Conservation (phyloP, 2,113 vertebrate genomes). For the Mobula hypostoma region DNA sequence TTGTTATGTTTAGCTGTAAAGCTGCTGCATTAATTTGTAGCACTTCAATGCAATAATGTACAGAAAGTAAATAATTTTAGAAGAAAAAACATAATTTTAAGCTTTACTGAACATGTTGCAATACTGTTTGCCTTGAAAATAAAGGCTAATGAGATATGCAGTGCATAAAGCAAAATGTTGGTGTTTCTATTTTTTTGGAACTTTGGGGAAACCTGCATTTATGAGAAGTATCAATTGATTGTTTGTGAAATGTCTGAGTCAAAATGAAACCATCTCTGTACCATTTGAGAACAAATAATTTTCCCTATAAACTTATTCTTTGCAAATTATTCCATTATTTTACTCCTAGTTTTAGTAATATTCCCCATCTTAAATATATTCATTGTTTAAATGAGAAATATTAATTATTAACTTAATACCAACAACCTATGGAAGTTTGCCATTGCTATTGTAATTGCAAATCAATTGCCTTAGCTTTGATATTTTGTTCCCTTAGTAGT, state of each 20-base stretch:
- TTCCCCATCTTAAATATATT: not conserved
- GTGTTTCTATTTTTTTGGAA: conserved; percentile 54
- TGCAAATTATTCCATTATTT: not conserved
- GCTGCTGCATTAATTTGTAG: conserved; percentile 67
- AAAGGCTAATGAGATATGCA: conserved; percentile 55
- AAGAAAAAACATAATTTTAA: conserved; percentile 57
- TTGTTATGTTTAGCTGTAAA: conserved; percentile 54
- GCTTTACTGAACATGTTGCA: conserved; percentile 61
- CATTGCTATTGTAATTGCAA: not conserved
- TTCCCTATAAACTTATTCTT: not conserved
- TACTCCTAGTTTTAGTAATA: not conserved
- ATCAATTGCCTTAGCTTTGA: not conserved
- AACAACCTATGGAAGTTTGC: not conserved
- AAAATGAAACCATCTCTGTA: conserved; percentile 25
- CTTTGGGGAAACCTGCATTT: conserved; percentile 45
- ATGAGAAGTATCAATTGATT: conserved; percentile 9
- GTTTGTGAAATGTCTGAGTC: conserved; percentile 21
- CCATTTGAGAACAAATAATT: conserved; percentile 18
- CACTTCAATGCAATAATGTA: conserved; percentile 87
- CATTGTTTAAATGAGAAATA: not conserved
- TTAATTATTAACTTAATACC: not conserved
- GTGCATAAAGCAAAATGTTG: conserved; percentile 44
- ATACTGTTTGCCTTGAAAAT: conserved; percentile 55
- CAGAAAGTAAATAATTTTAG: conserved; percentile 73
- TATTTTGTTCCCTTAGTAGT: not conserved